These are phyloP conservation scores for Ariolimax columbianus DNA, from an alignment of 2,888 invertebrate genomes.

Conservation along the genomic window DNA sequence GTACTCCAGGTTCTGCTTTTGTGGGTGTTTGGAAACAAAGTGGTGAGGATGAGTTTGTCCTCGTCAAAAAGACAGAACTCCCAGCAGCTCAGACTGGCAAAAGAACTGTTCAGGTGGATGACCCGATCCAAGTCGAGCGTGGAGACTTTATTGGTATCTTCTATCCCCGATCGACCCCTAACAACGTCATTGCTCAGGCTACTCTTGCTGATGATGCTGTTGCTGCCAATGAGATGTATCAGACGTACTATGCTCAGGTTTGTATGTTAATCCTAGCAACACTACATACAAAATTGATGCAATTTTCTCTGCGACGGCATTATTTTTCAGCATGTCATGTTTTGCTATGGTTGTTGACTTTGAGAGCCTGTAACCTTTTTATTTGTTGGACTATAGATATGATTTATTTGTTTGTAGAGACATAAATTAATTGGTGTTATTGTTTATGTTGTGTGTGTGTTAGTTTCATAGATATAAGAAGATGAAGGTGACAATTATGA, in stretches of 20 bases:
- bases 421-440: too few species aligned
- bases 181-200: constrained; percentile 71
- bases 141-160: constrained; percentile 77
- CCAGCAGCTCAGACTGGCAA: constrained; percentile 64
- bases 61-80: constrained; percentile 62
- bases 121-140: constrained; percentile 65
- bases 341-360: too few species aligned
- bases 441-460: too few species aligned
- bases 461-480: too few species aligned
- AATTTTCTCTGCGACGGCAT: too few species aligned
- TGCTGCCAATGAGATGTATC: constrained; percentile 64
- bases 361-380: too few species aligned
- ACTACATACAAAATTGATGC: too few species aligned
- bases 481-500: too few species aligned
- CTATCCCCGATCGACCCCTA: constrained; percentile 61
- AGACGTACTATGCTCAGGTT: constrained; percentile 65
- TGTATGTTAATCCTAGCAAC: too few species aligned
- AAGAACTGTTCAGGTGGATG: constrained; percentile 57
- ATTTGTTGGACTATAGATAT: too few species aligned
- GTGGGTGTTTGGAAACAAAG: constrained; percentile 73
- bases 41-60: constrained; percentile 63
- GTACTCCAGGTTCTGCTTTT: constrained; percentile 58
- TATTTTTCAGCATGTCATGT: too few species aligned
- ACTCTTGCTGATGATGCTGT: constrained; percentile 59
- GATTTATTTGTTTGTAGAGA: too few species aligned